Evolutionary conservation across 2,113 vertebrate genomes (phyloP).

Genomic region (Chaetura pelagica): DNA sequence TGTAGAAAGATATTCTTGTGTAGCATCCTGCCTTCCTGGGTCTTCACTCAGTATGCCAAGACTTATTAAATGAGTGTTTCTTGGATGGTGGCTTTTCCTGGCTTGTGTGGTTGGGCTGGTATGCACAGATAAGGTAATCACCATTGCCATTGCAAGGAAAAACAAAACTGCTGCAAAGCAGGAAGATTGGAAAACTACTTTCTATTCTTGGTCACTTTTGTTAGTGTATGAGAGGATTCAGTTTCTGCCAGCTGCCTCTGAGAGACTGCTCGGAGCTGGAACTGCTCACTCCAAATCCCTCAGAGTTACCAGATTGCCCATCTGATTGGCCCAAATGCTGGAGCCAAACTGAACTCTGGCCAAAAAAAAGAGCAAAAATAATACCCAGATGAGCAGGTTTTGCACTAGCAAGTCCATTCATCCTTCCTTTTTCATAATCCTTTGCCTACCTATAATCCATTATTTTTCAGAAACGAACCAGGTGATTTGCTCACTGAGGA

Average conservation of each 20-base stretch:
- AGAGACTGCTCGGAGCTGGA: neutral
- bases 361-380: neutral
- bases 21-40: neutral
- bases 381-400: neutral
- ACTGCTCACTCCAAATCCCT: neutral
- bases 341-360: neutral
- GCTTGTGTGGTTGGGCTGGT: conserved; percentile 36
- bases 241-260: conserved; percentile 21
- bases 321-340: neutral
- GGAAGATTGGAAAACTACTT: conserved; percentile 19
- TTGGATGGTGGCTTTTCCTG: conserved; percentile 39
- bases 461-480: conserved; percentile 6
- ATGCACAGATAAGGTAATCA: conserved; percentile 57
- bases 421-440: neutral
- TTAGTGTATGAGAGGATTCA: conserved; percentile 5
- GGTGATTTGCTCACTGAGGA: neutral
- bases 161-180: conserved; percentile 47
- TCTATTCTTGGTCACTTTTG: conserved; percentile 45
- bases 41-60: neutral
- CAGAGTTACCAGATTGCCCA: neutral
- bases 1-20: conserved; percentile 32
- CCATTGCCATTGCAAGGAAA: neutral
- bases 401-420: conserved; percentile 3
- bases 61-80: conserved; percentile 36
- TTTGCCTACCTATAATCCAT: neutral